These are phyloP conservation scores for Drosophila colorata DNA, from an alignment of 2,888 invertebrate genomes.

Conservation along the genomic window DNA sequence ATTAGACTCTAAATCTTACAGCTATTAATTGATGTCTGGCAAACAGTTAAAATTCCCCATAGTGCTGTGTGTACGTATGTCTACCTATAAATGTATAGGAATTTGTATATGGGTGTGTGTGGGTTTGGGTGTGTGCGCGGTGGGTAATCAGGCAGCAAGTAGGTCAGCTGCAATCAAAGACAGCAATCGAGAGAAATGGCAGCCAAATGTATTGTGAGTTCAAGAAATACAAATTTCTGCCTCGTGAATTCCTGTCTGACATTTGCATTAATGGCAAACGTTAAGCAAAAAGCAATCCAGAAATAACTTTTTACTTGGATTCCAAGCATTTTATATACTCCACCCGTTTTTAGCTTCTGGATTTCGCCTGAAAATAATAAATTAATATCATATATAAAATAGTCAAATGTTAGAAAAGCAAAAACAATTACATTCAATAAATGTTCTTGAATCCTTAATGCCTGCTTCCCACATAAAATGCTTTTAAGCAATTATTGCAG, in stretches of 20 bases:
- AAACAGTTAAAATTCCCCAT: no score
- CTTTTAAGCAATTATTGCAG: not conserved
- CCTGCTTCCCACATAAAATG: not conserved
- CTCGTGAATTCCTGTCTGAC: constrained; percentile 30
- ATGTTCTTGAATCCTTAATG: not conserved
- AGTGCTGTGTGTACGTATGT: not conserved
- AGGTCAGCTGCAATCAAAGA: constrained; percentile 78
- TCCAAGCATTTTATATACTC: not conserved
- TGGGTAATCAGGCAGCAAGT: constrained; percentile 78
- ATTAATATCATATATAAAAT: not conserved
- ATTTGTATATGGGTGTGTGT: constrained; percentile 4
- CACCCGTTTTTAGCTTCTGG: not conserved
- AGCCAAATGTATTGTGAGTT: constrained; percentile 65
- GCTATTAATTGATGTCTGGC: no score
- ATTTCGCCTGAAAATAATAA: not conserved
- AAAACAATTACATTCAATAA: no score
- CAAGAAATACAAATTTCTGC: constrained; percentile 43
- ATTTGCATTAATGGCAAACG: constrained; percentile 25
- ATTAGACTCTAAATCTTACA: no score
- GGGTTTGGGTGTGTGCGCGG: constrained; percentile 25
- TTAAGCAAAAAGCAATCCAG: constrained; percentile 1
- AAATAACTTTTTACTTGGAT: not conserved
- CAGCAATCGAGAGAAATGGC: constrained; percentile 66
- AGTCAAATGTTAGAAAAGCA: no score
- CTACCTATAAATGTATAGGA: constrained; percentile 1